A percentile compares a stretch with the other conserved stretches of the same genome.
These are phyloP conservation scores for Drosophila orena DNA, from an alignment of 1,140 invertebrate genomes.

Conservation along the genomic window DNA sequence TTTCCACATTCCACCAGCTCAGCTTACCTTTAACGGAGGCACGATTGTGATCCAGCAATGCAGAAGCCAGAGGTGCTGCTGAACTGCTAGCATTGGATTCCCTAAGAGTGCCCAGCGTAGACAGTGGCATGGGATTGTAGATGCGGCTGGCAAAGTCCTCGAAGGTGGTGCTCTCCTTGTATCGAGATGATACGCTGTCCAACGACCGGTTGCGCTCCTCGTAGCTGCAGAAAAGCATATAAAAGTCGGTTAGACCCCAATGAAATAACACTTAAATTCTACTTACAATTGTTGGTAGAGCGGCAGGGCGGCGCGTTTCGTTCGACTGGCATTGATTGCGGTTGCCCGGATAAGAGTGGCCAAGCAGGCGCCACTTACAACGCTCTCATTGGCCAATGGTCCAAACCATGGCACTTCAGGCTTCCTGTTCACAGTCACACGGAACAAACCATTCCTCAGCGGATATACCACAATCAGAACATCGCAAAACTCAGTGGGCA, in stretches of 20 bases:
- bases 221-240: conserved; percentile 88
- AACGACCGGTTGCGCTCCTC: conserved; percentile 95
- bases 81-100: conserved; percentile 66
- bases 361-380: conserved; percentile 93
- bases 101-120: conserved; percentile 59
- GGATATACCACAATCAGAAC: conserved; percentile 99
- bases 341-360: conserved; percentile 96
- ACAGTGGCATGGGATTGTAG: conserved; percentile 90
- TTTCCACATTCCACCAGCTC: background rate
- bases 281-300: conserved; percentile 96
- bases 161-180: conserved; percentile 95
- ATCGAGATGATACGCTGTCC: conserved; percentile 94
- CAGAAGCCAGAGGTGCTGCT: conserved; percentile 85
- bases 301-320: conserved; percentile 94
- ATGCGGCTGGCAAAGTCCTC: conserved; percentile 95
- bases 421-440: conserved; percentile 94
- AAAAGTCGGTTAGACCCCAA: background rate
- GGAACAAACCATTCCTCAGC: conserved; percentile 91
- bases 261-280: background rate
- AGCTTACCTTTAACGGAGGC: conserved; percentile 74
- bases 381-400: conserved; percentile 97
- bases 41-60: conserved; percentile 85
- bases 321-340: conserved; percentile 95
- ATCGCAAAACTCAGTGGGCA: conserved; percentile 99
- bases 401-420: conserved; percentile 97